Conservation (phyloP, 2,797 vertebrate species). For the Nothura maculosa region DNA sequence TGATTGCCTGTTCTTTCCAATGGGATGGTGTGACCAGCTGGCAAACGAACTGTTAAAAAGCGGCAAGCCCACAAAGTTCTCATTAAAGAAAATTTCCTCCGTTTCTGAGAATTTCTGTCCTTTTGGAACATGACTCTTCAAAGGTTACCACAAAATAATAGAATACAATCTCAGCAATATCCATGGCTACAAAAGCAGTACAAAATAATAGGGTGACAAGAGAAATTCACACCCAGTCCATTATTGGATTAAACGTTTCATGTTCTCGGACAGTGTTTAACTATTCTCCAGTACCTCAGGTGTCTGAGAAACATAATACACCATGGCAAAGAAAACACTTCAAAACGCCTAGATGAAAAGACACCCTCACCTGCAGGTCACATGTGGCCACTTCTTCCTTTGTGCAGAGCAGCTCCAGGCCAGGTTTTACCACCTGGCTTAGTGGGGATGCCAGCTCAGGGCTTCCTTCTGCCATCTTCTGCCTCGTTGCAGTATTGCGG, state of each 20-base stretch:
- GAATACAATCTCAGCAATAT: background rate
- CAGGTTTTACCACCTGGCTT: background rate
- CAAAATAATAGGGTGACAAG: background rate
- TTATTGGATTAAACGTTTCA: background rate
- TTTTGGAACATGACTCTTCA: background rate
- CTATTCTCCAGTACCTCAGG: background rate
- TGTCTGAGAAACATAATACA: background rate
- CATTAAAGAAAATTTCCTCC: background rate
- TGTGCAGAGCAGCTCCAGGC: fast-evolving
- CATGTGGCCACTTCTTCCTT: background rate
- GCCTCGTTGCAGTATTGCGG: conserved; percentile 29
- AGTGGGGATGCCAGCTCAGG: background rate
- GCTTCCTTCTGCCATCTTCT: conserved; percentile 68
- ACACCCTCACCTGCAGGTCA: background rate
- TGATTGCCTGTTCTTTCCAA: background rate
- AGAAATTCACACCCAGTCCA: background rate
- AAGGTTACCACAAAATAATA: background rate
- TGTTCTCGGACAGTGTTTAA: background rate
- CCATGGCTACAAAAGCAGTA: background rate
- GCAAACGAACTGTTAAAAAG: background rate
- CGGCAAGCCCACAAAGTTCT: background rate
- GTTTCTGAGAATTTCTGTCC: background rate
- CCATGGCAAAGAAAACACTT: background rate
- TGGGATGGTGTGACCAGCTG: background rate
- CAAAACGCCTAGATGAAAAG: background rate